Evolutionary conservation across 2,113 vertebrate genomes (phyloP).

Genomic region (Petromus typicus): DNA sequence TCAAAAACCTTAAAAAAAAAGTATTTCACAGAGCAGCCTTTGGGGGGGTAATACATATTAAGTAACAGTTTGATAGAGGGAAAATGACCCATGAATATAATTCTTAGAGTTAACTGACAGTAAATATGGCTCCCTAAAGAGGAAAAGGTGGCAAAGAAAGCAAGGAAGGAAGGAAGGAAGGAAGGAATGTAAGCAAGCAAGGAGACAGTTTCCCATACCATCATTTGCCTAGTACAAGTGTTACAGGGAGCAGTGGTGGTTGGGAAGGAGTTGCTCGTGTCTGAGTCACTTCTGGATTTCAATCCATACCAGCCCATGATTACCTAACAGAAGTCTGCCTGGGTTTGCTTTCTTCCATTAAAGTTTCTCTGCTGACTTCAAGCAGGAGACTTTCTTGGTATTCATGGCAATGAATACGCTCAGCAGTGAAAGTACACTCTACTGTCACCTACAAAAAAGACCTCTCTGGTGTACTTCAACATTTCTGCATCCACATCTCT

Average conservation of each 20-base stretch:
- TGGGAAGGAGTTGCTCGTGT: background rate
- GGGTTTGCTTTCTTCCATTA: background rate
- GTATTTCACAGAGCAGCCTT: background rate
- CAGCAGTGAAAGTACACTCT: background rate
- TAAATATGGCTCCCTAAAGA: background rate
- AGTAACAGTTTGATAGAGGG: background rate
- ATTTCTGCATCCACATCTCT: background rate
- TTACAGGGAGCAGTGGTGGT: background rate
- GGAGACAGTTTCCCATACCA: background rate
- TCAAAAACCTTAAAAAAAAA: too few relatives aligned
- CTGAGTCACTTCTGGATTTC: background rate
- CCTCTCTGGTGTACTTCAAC: background rate
- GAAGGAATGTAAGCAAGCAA: rapidly evolving
- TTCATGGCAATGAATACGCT: background rate
- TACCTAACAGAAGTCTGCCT: background rate
- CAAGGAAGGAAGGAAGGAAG: background rate
- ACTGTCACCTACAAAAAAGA: background rate
- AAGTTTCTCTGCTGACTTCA: background rate
- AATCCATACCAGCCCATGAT: background rate
- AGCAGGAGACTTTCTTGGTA: background rate
- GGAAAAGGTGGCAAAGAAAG: too few relatives aligned
- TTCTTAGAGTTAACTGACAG: background rate
- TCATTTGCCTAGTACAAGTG: background rate
- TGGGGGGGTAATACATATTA: background rate
- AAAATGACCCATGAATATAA: background rate